Evolutionary conservation across 64 coral and sea anemone genomes (phyloP), one percentile per base, ranked within the genome.

Genomic region (Pachyseris speciosa): DNA sequence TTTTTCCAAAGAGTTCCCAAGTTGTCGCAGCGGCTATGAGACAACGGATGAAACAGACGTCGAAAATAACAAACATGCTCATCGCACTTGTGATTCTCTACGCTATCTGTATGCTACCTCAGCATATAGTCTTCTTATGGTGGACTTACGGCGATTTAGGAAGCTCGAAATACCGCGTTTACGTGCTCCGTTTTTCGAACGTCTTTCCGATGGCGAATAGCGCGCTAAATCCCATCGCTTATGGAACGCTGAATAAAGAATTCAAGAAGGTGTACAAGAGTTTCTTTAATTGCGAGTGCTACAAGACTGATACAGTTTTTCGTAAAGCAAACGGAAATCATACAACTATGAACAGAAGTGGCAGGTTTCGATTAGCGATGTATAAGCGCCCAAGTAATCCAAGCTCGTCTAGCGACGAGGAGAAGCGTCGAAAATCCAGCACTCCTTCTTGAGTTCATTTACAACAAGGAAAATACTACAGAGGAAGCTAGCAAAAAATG

Each of bases 161-260:
- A 17, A 58, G 50, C 12, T 79, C 60, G 0, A 92, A 88, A 3
- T 97, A 97, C 72, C 40, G 49, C 26, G 52, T 97, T 32, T 97
- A 97, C 12, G 87, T 97, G 5, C 72, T 97, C 15, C 78, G 95
- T 30, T 97, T 97, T 69, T 80, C 95, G 2, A 97, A 97, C 70
- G 95, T 97, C 11, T 97, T 97, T 52, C 95, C 95, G 1, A 97
- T 97, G 95, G 95, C 95, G 2, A 97, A 97, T 29, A 97, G 95
- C 26, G 95, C 95, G 38, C 53, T 97, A 24, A 97, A 97, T 33
- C 95, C 95, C 3, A 97, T 97, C 49, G 91, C 91, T 0, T 97
- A 97, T 64, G 95, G 95, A 30, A 96, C 94, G 3, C 74, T 97
- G 22, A 97, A 97, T 49, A 85, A 88, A 33, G 95, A 97, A 53